Base-by-base conservation (phyloP, 2,888 invertebrate species). In the Biston betularia region DNA sequence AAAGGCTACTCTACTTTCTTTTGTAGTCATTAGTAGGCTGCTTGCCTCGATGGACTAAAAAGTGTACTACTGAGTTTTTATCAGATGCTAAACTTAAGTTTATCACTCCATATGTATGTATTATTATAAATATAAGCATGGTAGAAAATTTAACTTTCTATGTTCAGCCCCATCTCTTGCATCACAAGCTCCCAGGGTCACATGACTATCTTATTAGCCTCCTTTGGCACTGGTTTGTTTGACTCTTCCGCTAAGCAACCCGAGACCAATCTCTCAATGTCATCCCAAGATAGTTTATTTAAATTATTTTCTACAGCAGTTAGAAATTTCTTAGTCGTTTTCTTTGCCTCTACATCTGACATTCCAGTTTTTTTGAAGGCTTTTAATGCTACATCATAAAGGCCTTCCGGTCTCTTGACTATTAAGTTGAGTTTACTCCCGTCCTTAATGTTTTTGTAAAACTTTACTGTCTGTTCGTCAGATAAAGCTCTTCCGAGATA, bases 361-460 rank as follows among this genome's bases (percentile, higher is more conserved):
- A 91, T 84, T 7, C 92, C 91, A 77, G 95, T 95, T 77, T 95
- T 95, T 86, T 94, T 93, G 75, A 96, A 94, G 75, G 95, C 94
- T 79, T 95, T 95, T 1, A 92, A 85, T 42, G 95, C 88, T 15
- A 93, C 94, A 54, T 95, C 95, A 68, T 94, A 93, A 0, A 97
- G 85, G 0, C 94, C 89, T 61, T 96, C 95, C 8, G 95, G 95
- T 76, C 96, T 96, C 80, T 96, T 96, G 6, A 96, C 95, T 35
- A 97, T 93, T 67, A 97, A 88, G 81, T 96, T 96, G 52, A 97
- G 81, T 85, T 96, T 97, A 14, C 96, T 95, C 1, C 97, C 97
- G 69, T 97, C 96, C 84, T 96, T 96, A 44, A 97, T 96, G 72
- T 95, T 94, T 6, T 96, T 95, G 84, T 97, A 97, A 52, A 95